Evolutionary conservation across 2,113 vertebrate genomes (phyloP), one percentile per base, ranked within the genome.

Genomic region (Entelurus aequoreus): DNA sequence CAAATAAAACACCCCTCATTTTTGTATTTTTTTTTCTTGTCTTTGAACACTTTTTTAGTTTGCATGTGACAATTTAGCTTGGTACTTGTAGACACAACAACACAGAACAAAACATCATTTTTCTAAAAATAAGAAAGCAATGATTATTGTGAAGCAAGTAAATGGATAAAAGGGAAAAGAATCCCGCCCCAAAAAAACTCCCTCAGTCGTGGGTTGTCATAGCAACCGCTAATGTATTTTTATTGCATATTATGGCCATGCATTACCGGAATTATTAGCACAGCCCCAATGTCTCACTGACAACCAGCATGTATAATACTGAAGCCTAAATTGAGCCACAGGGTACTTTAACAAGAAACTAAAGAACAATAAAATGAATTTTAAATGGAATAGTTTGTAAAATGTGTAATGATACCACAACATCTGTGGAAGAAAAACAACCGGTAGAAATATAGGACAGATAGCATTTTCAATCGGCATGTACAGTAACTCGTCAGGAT

Each of bases 281-380:
- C 70, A 79, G 76, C 68, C 65, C 67, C 63, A 75, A 53, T 4
- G 4, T 57, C 59, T 53, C 50, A 61, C 64, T 80, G 64, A 65
- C 74, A 69, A 74, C 19, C 19, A 19, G 51, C 63, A 60, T 48
- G 47, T 76, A 72, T 54, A 67, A 68, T 69, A 78, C 38, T 55
- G 53, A 75, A 46, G 55, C 60, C 56, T 47, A 81, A 73, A 81
- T 81, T 74, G 59, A 71, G 53, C 66, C 48, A 44, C 50, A 16
- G 71, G 65, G 57, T 61, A 68, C 74, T 74, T 74, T 72, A 76
- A 73, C 60, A 72, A 72, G 63, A 84, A 75, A 71, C 68, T 80
- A 66, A 42, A 42, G 9, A 44, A 44, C 8, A 11, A 10, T 44
- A 11, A 44, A 44, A 44, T 44, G 42, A 0, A 4, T 10, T 44